Evolutionary conservation across 2,888 invertebrate species (phyloP), one percentile per base, ranked within the genome.

Genomic region (Pammene fasciana): DNA sequence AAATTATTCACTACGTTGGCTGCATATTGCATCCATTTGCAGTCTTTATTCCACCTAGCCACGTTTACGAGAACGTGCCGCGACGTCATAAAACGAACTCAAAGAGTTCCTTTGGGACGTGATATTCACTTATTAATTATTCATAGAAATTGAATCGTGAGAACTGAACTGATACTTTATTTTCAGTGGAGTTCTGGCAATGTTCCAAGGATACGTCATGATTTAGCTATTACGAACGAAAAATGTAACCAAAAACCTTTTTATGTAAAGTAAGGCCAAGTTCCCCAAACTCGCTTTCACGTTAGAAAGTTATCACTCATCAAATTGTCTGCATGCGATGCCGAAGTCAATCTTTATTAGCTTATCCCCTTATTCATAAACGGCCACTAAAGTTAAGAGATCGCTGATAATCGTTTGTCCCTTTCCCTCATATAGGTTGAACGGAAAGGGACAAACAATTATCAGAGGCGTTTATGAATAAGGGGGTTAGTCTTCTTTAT

Each of bases 211-310:
- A n/a, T 10, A 18, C 13, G 26, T 38, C 61, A 62, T 62, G 41
- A 52, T 52, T 62, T 38, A 50, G 16, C 38, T 61, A 62, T 62
- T 62, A 62, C n/a, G 62, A 41, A 52, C 41, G 52, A 62, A 62
- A 41, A 62, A 38, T 50, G n/a, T 13, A 10, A 16, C 10, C 16
- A 50, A 38, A 54, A 26, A 5, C 1, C 52, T 13, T 11, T 50
- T 50, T 13, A 52, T 26, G 26, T 16, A 52, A 13, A 54, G 10
- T 18, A 18, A 34, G 8, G 54, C 34, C 54, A 54, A 54, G 54
- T n/a, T 2, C 13, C 13, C 5, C 48, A 48, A 52, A 13, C 13
- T 26, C 13, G 26, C 8, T 26, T 52, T 26, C 2, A 26, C 11
- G 26, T 13, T 54, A 36, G 4, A 54, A 54, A 34, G 54, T 54